A percentile compares a stretch with the other conserved stretches of the same genome.
phyloP scores from a whole-genome alignment of 2,888 invertebrate genomes.

The Tetanocera ferruginea region DNA sequence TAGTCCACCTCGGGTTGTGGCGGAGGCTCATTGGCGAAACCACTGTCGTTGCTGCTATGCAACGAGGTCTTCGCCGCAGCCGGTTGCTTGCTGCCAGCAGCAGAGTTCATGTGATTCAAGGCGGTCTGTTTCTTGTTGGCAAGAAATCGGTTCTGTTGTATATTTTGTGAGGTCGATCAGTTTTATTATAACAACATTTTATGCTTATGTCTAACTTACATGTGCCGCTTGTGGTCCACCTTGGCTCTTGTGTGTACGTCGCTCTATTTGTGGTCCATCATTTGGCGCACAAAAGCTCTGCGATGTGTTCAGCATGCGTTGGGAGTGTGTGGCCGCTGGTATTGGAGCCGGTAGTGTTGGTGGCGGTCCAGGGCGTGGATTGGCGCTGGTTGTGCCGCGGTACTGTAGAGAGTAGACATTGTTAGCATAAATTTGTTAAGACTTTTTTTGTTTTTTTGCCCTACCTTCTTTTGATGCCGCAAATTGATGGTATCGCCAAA shows the following conservation, averaged over 20 bases:
- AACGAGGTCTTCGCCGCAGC: slow-evolving; percentile 81
- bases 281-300: slow-evolving; percentile 72
- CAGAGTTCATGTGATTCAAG: slow-evolving; percentile 50
- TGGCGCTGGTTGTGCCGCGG: slow-evolving; percentile 72
- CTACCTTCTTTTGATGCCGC: slow-evolving; percentile 70
- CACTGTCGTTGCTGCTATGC: slow-evolving; percentile 93
- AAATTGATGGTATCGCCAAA: slow-evolving; percentile 78
- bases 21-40: slow-evolving; percentile 90
- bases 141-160: slow-evolving; percentile 43
- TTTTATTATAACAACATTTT: background rate
- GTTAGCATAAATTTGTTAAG: background rate
- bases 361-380: slow-evolving; percentile 77
- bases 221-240: slow-evolving; percentile 61
- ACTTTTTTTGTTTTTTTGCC: background rate
- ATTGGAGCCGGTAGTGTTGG: slow-evolving; percentile 81
- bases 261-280: slow-evolving; percentile 58
- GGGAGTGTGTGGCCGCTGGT: slow-evolving; percentile 70
- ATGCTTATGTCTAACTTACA: slow-evolving; percentile 46
- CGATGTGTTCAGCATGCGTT: slow-evolving; percentile 74
- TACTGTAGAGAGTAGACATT: slow-evolving; percentile 60
- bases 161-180: background rate
- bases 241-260: slow-evolving; percentile 62
- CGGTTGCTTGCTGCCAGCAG: slow-evolving; percentile 52
- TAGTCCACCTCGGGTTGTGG: slow-evolving; percentile 91
- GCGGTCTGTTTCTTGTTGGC: slow-evolving; percentile 39